A percentile compares a stretch with the other conserved stretches of the same genome.
Evolutionary conservation across 2,113 vertebrate species (phyloP).

Genomic region (Clupea harengus): DNA sequence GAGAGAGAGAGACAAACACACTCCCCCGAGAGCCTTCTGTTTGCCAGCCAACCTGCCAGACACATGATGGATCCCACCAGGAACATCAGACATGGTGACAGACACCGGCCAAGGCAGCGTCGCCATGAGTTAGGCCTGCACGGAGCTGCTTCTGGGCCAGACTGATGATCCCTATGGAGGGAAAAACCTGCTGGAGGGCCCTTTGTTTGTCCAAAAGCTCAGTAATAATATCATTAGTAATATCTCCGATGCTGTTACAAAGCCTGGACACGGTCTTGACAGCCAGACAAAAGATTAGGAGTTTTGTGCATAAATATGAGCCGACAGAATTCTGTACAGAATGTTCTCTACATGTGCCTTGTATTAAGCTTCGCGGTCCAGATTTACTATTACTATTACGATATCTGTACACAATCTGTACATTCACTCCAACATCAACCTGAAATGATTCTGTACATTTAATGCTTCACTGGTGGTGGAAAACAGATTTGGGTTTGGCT

Average conservation of each 20-base stretch:
- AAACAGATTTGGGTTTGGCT: not conserved
- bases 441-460: not conserved
- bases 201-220: not conserved
- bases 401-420: not conserved
- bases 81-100: constrained; percentile 56
- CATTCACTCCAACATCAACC: not conserved
- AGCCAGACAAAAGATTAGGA: not conserved
- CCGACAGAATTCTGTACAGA: not conserved
- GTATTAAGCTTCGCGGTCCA: not conserved
- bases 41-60: constrained; percentile 52
- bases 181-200: not conserved
- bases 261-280: not conserved
- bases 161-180: not conserved
- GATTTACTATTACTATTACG: not conserved
- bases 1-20: constrained; percentile 41
- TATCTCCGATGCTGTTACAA: not conserved
- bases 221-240: not conserved
- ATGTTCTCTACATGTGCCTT: not conserved
- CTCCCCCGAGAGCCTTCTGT: constrained; percentile 46
- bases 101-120: constrained; percentile 49
- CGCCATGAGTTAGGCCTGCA: constrained; percentile 23
- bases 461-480: not conserved
- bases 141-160: not conserved
- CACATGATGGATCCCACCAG: constrained; percentile 54
- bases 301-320: not conserved